Base-by-base conservation (phyloP, 2,888 invertebrate genomes). In the Rhagonycha fulva region DNA sequence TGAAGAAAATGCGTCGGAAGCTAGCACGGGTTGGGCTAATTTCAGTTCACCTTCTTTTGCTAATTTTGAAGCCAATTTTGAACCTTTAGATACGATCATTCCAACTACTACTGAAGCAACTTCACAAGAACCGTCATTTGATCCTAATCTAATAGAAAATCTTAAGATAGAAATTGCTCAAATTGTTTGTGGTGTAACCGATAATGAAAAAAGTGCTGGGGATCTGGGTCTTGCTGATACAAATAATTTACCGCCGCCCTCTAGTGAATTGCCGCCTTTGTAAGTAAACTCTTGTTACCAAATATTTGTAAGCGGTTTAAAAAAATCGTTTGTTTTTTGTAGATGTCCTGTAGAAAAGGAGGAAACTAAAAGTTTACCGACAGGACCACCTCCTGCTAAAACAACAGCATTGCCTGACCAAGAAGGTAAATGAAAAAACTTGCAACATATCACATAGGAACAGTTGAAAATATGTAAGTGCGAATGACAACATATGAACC, bases 21-120 rank as follows among this genome's bases (percentile, higher is more conserved):
- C 61, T 61, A 77, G 80, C 12, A 79, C 78, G 19, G 87, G 86
- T 71, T 89, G 89, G 89, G 89, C 89, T 5, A 87, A 89, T 79
- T 89, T 89, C 80, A 87, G 85, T 80, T 82, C 86, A 4, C 85
- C 82, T 24, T 77, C 79, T n/a, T 80, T 80, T 61, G 82, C 81
- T 10, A 80, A 80, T 9, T 86, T 86, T 77, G 85, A 84, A 10
- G 82, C 83, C n/a, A 81, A 84, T 78, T 83, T 84, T 72, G 79
- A 82, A 10, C 78, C 78, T 11, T 19, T n/a, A 12, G 60, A 70
- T 19, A 47, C 32, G 14, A 24, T 24, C 23, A 14, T 63, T 30
- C 28, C 70, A 47, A 60, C 69, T 23, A 60, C 69, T 23, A 70
- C 62, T 10, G 26, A 70, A 63, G 24, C 23, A n/a, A 32, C 66